Conservation (phyloP, 2,797 vertebrate genomes). For the Myotis findleyi region DNA sequence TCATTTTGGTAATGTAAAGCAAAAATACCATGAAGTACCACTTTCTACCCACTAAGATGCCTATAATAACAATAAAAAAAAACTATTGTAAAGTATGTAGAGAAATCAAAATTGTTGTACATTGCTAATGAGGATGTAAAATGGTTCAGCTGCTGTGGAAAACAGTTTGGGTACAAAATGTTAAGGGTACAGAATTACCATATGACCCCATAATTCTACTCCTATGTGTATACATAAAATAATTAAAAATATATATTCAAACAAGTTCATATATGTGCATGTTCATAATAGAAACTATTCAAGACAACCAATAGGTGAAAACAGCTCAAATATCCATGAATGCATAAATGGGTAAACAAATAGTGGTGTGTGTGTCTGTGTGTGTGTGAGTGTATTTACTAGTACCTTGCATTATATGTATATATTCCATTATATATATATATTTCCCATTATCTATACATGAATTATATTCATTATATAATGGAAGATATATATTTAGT, state of each 20-base stretch:
- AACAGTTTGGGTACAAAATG: not conserved
- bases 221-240: not conserved
- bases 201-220: not conserved
- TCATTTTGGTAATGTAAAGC: not conserved
- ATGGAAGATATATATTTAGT: not conserved
- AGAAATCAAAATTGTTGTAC: not conserved
- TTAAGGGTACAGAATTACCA: not conserved
- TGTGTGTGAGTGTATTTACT: not conserved
- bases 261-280: not conserved
- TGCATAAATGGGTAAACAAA: not conserved
- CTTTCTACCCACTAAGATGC: not conserved
- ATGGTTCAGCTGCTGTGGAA: not conserved
- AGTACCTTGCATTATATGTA: not conserved
- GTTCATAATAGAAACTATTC: not conserved
- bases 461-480: not conserved
- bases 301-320: not conserved
- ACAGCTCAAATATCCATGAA: not conserved
- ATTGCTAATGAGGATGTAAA: not conserved
- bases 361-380: not conserved
- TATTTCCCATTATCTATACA: not conserved
- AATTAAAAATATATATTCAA: constrained; percentile 20
- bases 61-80: not conserved
- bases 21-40: not conserved
- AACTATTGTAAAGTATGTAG: not conserved
- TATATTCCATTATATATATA: not conserved